phyloP scores from a whole-genome alignment of 2,797 vertebrate genomes.

The Chromis chromis region DNA sequence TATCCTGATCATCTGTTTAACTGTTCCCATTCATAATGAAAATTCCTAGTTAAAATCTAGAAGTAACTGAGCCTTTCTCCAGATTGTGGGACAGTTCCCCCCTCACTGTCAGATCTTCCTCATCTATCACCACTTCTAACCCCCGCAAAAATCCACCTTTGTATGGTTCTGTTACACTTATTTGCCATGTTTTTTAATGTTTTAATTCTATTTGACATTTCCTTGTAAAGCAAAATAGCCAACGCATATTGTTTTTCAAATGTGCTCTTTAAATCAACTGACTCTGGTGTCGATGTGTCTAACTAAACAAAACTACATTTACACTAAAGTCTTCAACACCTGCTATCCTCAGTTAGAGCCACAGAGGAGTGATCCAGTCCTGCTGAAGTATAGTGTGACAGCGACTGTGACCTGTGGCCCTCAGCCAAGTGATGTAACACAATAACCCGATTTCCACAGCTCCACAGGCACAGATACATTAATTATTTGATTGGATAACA shows the following conservation, averaged over 20 bases:
- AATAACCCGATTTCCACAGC: conserved; percentile 48
- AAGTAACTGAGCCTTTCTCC: no score
- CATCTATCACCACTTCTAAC: no score
- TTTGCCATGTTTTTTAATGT: neutral
- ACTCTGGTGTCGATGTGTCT: neutral
- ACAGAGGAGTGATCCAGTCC: neutral
- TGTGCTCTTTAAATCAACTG: neutral
- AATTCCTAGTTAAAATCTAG: no score
- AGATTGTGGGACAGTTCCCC: no score
- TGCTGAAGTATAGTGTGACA: neutral
- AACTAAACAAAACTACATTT: neutral
- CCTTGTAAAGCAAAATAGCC: neutral
- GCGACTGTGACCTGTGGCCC: conserved; percentile 34
- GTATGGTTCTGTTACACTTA: neutral
- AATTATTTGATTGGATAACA: conserved; percentile 47
- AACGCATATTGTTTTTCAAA: no score
- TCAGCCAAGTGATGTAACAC: conserved; percentile 51
- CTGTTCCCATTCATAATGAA: no score
- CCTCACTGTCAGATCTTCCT: no score
- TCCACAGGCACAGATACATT: conserved; percentile 33
- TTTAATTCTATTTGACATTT: neutral
- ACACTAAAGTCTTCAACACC: neutral
- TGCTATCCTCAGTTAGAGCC: neutral
- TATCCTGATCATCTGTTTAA: no score
- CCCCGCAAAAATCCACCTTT: neutral